Conservation (phyloP, 2,888 invertebrate genomes). For the Limnephilus marmoratus region DNA sequence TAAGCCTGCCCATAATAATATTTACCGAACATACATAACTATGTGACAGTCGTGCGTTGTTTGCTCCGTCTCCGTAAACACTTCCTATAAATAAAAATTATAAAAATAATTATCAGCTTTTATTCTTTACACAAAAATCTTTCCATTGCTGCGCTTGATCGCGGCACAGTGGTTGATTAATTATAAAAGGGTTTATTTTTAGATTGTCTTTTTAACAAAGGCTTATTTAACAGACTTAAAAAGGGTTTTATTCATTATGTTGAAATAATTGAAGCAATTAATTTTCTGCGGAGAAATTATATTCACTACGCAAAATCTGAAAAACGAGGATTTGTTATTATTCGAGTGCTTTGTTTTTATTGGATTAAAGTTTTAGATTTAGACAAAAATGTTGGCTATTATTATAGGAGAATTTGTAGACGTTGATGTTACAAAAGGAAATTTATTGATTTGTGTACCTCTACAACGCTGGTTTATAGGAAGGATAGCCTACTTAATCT, state of each 20-base stretch:
- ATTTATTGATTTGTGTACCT: constrained; percentile 14
- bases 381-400: not conserved
- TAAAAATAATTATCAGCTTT: constrained; percentile 7
- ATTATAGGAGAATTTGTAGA: not conserved
- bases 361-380: not conserved
- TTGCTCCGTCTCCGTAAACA: constrained; percentile 14
- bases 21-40: not conserved
- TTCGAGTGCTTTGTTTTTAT: not conserved
- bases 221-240: not conserved
- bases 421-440: not conserved
- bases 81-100: not conserved
- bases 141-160: constrained; percentile 1
- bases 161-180: constrained; percentile 25
- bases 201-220: constrained; percentile 18
- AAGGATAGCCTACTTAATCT: not conserved
- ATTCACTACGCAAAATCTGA: not conserved
- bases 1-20: constrained; percentile 25
- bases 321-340: not conserved
- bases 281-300: not conserved
- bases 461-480: not conserved
- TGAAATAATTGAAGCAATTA: not conserved
- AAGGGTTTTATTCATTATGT: constrained; percentile 4
- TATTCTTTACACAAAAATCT: not conserved
- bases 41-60: constrained; percentile 4
- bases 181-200: constrained; percentile 24